Base-by-base conservation (phyloP, 2,113 vertebrate species). In the Hemiscyllium ocellatum region DNA sequence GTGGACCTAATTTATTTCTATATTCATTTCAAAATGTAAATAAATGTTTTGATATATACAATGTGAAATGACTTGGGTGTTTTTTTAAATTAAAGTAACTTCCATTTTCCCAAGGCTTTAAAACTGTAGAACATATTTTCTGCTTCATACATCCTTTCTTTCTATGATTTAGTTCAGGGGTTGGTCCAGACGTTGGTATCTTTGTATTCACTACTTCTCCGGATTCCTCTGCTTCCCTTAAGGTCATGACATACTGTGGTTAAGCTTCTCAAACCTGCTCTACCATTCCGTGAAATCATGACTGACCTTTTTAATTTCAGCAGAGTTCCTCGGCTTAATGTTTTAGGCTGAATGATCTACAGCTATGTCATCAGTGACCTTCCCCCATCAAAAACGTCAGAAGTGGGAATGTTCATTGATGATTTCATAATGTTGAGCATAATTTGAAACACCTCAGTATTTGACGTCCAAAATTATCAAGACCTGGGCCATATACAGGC, bases 1-100 rank as follows among this genome's bases (percentile, higher is more conserved):
- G 94, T 95, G 94, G 94, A 50, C 94, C 66, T 95, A 95, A 95
- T 95, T 95, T 95, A 72, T 95, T 72, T 72, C 42, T 26, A 70
- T 95, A 69, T 95, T 95, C 94, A 72, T 95, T 95, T 93, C 12
- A 72, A 68, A 95, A 95, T 76, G 69, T 95, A 95, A 95, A 95
- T 95, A 95, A 70, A 95, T 8, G 15, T 29, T 72, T 95, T 95
- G 24, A 37, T 70, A 94, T 72, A 33, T 70, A 47, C 22, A 94
- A 70, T 33, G 7, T 3, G 4, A 94, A 95, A 24, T 72, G 94
- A 4, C 22, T 95, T 24, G 15, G 19, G 10, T 13, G 8, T 69
- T 70, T 17, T n/a, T 93, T 13, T 3, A 29, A 19, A 94, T 50
- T 24, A 89, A 47, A 13, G 4, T 69, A 1, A 42, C 61, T 47